Percentiles rank a stretch among this genome's conserved stretches.
Evolutionary conservation across 2,797 vertebrate species (phyloP).

Genomic region (Dipus sagitta): DNA sequence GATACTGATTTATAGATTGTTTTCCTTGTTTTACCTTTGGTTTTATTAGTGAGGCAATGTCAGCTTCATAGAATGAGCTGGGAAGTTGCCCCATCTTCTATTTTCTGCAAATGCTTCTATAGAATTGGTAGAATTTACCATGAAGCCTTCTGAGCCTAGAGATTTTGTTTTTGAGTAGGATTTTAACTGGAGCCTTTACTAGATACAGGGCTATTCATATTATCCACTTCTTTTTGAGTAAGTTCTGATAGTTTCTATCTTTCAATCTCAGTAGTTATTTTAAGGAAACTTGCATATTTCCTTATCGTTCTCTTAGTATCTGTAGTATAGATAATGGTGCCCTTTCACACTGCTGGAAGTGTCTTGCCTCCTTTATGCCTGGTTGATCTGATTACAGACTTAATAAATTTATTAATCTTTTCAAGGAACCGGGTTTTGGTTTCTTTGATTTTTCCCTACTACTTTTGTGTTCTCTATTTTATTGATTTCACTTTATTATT

Average conservation of each 20-base stretch:
- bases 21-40: slow-evolving; percentile 26
- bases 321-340: not conserved
- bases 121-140: slow-evolving; percentile 30
- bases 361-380: slow-evolving; percentile 1
- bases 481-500: slow-evolving; percentile 1
- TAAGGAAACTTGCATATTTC: not conserved
- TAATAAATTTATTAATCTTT: slow-evolving; percentile 24
- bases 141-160: not conserved
- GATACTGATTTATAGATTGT: not conserved
- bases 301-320: not conserved
- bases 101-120: slow-evolving; percentile 19
- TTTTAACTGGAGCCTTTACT: not conserved
- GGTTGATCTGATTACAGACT: not conserved
- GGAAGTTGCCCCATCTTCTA: not conserved
- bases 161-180: not conserved
- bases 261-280: slow-evolving; percentile 7
- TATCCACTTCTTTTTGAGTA: slow-evolving; percentile 23
- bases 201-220: slow-evolving; percentile 1
- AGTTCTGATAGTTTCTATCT: not conserved
- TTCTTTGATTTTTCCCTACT: not conserved
- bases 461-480: slow-evolving; percentile 10
- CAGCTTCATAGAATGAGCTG: slow-evolving; percentile 22
- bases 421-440: not conserved
- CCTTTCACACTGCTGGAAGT: not conserved
- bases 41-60: slow-evolving; percentile 30